phyloP scores from a whole-genome alignment of 2,113 vertebrate species.

The Erpornis zantholeuca region DNA sequence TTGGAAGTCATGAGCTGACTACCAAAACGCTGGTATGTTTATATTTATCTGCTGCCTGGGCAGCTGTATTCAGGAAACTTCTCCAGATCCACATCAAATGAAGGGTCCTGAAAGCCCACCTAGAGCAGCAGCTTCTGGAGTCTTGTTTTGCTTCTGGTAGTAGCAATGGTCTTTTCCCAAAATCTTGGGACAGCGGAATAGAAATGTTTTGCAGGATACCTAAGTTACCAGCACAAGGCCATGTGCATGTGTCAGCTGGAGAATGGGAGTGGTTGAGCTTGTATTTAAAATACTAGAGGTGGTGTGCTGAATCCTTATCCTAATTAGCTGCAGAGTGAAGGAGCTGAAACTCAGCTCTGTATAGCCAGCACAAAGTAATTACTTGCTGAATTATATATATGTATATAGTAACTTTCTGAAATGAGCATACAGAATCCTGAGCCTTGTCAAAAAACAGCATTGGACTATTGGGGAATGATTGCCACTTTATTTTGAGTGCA shows the following conservation, averaged over 20 bases:
- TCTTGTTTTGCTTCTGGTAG: not conserved
- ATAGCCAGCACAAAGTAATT: not conserved
- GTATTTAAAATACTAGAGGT: not conserved
- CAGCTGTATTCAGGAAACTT: not conserved
- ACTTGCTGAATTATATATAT: not conserved
- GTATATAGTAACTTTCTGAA: not conserved
- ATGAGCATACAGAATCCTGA: not conserved
- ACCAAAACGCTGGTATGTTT: not conserved
- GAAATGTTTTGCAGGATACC: not conserved
- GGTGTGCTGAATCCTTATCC: not conserved
- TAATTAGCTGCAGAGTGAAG: not conserved
- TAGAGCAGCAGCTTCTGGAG: not conserved
- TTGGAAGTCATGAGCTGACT: constrained; percentile 4
- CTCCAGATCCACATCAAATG: not conserved
- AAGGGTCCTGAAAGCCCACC: not conserved
- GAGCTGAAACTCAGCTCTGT: not conserved
- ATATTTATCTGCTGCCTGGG: not conserved
- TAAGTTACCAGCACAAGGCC: not conserved
- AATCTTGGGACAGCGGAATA: not conserved
- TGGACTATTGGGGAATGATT: not conserved
- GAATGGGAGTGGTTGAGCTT: not conserved
- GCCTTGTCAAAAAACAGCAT: not conserved
- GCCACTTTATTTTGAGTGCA: not conserved
- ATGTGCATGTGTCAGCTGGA: fast-evolving
- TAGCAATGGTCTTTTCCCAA: not conserved